These are phyloP conservation scores for Geococcyx californianus DNA, from an alignment of 2,113 vertebrate genomes.

Conservation along the genomic window DNA sequence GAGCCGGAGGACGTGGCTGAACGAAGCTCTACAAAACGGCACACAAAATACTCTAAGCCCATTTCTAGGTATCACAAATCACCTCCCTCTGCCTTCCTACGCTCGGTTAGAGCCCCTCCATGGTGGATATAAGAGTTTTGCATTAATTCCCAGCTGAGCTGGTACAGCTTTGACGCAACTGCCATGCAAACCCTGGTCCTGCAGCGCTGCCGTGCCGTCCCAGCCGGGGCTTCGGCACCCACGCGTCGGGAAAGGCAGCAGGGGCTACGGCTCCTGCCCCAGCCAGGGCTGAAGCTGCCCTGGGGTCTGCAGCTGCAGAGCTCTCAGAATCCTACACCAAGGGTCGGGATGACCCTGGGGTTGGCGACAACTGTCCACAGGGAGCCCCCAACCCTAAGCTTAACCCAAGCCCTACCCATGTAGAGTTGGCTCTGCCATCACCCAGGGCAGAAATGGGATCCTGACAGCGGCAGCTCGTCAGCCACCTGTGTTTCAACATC, in stretches of 20 bases:
- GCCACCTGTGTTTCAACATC: background rate
- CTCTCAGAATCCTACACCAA: background rate
- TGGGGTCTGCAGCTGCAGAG: background rate
- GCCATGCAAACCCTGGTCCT: rapidly evolving
- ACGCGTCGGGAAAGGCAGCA: rapidly evolving
- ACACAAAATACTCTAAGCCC: rapidly evolving
- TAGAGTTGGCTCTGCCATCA: background rate
- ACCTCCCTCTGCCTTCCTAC: background rate
- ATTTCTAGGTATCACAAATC: rapidly evolving
- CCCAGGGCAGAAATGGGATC: background rate
- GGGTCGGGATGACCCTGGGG: background rate
- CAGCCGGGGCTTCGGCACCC: background rate
- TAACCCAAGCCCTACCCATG: too few species aligned
- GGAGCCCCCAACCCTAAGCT: too few species aligned
- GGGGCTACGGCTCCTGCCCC: background rate
- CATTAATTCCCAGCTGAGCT: background rate
- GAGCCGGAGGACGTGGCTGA: background rate
- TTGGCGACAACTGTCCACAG: too few species aligned
- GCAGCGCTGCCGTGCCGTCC: background rate
- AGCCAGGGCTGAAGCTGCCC: background rate
- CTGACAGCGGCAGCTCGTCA: rapidly evolving
- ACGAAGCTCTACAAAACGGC: background rate
- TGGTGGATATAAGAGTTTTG: background rate
- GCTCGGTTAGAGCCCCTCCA: rapidly evolving
- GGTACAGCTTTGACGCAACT: background rate